Conservation (phyloP, 2,113 vertebrate genomes). For the Sander lucioperca region DNA sequence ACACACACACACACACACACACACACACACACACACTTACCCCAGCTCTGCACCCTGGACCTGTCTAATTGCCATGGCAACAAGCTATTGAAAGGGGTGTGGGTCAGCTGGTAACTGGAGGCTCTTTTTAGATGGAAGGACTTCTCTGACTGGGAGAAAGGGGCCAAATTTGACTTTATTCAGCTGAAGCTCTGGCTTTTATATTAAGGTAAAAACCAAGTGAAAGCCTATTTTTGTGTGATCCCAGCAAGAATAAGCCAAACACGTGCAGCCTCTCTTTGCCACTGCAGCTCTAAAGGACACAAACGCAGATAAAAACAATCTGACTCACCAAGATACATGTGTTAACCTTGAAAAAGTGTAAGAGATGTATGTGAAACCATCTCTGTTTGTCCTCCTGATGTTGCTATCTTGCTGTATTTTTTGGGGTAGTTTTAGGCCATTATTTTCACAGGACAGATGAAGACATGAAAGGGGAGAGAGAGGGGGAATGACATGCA, state of each 20-base stretch:
- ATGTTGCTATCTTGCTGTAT: constrained; percentile 2
- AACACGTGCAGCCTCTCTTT: background rate
- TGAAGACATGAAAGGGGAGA: no score
- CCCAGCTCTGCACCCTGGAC: constrained; percentile 35
- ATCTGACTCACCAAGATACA: constrained; percentile 7
- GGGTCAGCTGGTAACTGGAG: constrained; percentile 59
- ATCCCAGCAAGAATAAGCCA: background rate
- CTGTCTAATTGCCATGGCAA: constrained; percentile 74
- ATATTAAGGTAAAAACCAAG: constrained; percentile 10
- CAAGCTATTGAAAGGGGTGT: constrained; percentile 50
- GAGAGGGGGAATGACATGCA: no score
- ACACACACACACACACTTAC: constrained; percentile 20
- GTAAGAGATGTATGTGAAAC: constrained; percentile 4
- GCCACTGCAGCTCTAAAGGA: background rate
- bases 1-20: constrained; percentile 24
- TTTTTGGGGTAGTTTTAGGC: no score
- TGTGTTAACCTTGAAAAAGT: constrained; percentile 25
- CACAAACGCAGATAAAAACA: constrained; percentile 6
- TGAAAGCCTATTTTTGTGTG: background rate
- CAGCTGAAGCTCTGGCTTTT: constrained; percentile 23
- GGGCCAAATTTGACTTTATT: constrained; percentile 37
- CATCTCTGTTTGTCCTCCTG: constrained; percentile 16
- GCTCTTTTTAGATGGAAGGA: constrained; percentile 51
- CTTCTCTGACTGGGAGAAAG: constrained; percentile 28
- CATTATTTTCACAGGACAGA: no score